phyloP scores from a whole-genome alignment of 2,113 vertebrate genomes.

The Ameiurus melas region DNA sequence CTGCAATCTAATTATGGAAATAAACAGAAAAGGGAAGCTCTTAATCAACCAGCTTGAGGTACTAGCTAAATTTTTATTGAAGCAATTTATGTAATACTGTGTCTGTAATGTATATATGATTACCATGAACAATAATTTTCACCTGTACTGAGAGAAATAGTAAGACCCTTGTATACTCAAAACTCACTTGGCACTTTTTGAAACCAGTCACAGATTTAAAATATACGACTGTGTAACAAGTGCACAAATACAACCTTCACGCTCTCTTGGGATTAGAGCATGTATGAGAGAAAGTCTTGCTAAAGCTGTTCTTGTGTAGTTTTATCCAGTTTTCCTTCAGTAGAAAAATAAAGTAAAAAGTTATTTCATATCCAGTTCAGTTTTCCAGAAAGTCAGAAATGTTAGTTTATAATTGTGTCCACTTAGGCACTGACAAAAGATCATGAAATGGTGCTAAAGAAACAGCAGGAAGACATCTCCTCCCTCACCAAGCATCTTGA shows the following conservation, averaged over 20 bases:
- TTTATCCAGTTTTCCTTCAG: not conserved
- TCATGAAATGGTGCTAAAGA: constrained; percentile 86
- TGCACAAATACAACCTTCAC: not conserved
- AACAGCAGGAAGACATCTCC: constrained; percentile 90
- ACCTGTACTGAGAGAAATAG: not conserved
- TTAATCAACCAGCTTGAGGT: constrained; percentile 95
- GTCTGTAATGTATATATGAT: not conserved
- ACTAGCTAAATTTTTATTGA: constrained; percentile 37
- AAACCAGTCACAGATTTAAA: not conserved
- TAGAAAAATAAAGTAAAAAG: not conserved
- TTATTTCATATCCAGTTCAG: not conserved
- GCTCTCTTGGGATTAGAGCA: not conserved
- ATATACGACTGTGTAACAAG: not conserved
- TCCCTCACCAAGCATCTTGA: constrained; percentile 90
- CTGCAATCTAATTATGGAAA: constrained; percentile 95
- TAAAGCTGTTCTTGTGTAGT: not conserved
- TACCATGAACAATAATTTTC: not conserved
- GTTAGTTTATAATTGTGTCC: constrained; percentile 31
- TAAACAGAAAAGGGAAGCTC: constrained; percentile 97
- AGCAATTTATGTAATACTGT: not conserved
- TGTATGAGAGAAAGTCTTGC: not conserved
- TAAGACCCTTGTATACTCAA: not conserved
- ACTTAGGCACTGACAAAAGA: constrained; percentile 89
- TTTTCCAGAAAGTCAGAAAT: not conserved
- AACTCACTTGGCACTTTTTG: not conserved